Evolutionary conservation across 2,113 vertebrate genomes (phyloP), one percentile per base, ranked within the genome.

Genomic region (Thinocorus orbignyianus): DNA sequence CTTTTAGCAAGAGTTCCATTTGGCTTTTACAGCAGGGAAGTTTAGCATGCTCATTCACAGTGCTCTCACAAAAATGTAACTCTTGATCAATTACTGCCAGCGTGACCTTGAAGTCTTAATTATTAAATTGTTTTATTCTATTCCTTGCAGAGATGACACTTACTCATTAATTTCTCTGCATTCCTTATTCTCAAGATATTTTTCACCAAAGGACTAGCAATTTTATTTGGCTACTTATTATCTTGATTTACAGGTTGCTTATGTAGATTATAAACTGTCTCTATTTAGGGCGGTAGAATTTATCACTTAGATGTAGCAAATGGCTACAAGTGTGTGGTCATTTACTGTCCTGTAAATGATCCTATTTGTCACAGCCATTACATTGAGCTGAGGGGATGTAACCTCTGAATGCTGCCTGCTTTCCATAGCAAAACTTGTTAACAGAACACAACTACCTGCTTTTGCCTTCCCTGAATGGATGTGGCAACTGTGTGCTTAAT

Each of bases 81-180:
- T 41, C 64, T 92, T 96, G 44, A 91, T 95, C 77, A 93, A 52
- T 88, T 92, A 90, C 54, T 81, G 71, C 64, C 60, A 84, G 39
- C 18, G 46, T 94, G 86, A 96, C 90, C 84, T 86, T 94, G 74
- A 94, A 87, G 35, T 88, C 35, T 92, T 95, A 96, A 95, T 95
- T 95, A 88, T 95, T 87, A 92, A 92, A 95, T 86, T 93, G 28
- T 91, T 97, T 95, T 91, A 55, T 77, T 72, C 60, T 70, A 41
- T 39, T 95, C 58, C n/a, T 96, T 76, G 82, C 58, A 92, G 33
- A 93, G 54, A 84, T 82, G 74, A 86, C 49, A 60, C 12, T 96
- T 90, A 60, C 83, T 94, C 60, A 64, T 91, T 96, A 86, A 89
- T 97, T 95, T 95, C 41, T 94, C 86, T 95, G 19, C 7, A 51